Base-by-base conservation (phyloP, 2,888 invertebrate species). In the Agrotis clavis region DNA sequence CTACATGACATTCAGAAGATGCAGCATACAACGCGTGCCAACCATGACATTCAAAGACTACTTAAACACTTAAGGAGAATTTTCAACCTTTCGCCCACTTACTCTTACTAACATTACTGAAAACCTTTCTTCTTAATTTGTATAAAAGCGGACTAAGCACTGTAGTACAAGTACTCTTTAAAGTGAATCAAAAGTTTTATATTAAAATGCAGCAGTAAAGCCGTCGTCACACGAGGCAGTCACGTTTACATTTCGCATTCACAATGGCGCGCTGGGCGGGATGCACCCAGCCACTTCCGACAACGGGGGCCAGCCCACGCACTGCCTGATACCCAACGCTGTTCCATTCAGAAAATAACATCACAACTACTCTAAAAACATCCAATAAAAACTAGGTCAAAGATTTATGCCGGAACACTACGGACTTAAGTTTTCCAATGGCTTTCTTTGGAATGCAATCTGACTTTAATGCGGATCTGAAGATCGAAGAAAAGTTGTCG, bases 171-270 rank as follows among this genome's bases (percentile, higher is more conserved):
- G 48, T 50, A 64, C 47, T 69, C 45, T 63, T 70, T 66, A 54
- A 62, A 81, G 62, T 73, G 66, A 76, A 83, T 73, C 56, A 76
- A 84, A 79, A 82, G 73, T 77, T 82, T 63, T 57, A 64, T 72
- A 77, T 83, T 84, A 86, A 87, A 89, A 83, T 85, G 83, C 83
- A 87, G 84, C 83, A 84, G 88, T 87, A 88, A 91, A 89, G 87
- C 79, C 76, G 79, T 75, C 73, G 79, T 84, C 85, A 87, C 87
- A 89, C 87, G 86, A 80, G 78, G 79, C 82, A 87, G 91, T 90
- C 92, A 91, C 92, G 92, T 90, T 90, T 88, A 87, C 88, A 89
- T 90, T 90, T 90, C 87, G 88, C 90, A 91, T 92, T 88, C 90
- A 90, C 88, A 88, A 90, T 90, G 84, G 87, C 61, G 70, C 61